These are phyloP conservation scores for Ornithoptera alexandrae DNA, from an alignment of 2,888 invertebrate genomes.

Conservation along the genomic window DNA sequence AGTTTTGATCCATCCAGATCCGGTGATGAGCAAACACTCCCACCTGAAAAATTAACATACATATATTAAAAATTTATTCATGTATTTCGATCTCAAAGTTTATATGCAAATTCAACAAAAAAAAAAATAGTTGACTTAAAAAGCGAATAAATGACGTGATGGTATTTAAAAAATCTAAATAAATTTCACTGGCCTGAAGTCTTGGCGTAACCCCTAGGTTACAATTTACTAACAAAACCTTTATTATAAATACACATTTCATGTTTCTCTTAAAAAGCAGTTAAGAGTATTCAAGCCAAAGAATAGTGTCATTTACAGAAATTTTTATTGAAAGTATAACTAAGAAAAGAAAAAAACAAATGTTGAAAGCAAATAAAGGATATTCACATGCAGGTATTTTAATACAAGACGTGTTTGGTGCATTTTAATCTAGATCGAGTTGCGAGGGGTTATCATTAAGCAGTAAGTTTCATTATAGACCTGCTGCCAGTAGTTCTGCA, in stretches of 20 bases:
- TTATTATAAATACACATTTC: background rate
- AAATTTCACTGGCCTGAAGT: conserved; percentile 24
- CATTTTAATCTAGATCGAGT: conserved; percentile 34
- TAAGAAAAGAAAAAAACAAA: conserved; percentile 17
- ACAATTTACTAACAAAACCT: background rate
- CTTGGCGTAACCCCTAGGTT: background rate
- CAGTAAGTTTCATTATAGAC: conserved; percentile 74
- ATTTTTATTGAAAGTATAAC: conserved; percentile 8
- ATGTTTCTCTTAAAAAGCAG: background rate
- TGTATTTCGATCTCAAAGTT: background rate
- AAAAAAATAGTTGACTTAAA: conserved; percentile 10
- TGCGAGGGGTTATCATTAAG: conserved; percentile 38
- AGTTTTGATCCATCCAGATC: conserved; percentile 85
- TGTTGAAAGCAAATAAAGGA: conserved; percentile 34
- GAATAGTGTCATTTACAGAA: conserved; percentile 6
- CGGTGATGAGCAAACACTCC: conserved; percentile 88
- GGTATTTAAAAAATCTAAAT: conserved; percentile 13
- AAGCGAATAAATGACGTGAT: conserved; percentile 23
- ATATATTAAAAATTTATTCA: background rate
- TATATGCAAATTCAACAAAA: conserved; percentile 19
- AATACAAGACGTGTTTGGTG: conserved; percentile 44
- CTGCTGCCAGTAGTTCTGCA: conserved; percentile 83
- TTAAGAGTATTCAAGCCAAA: conserved; percentile 24
- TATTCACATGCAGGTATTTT: conserved; percentile 47
- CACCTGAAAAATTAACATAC: conserved; percentile 72